Evolutionary conservation across 2,888 invertebrate genomes (phyloP), one percentile per base, ranked within the genome.

Genomic region (Theodoxus fluviatilis): DNA sequence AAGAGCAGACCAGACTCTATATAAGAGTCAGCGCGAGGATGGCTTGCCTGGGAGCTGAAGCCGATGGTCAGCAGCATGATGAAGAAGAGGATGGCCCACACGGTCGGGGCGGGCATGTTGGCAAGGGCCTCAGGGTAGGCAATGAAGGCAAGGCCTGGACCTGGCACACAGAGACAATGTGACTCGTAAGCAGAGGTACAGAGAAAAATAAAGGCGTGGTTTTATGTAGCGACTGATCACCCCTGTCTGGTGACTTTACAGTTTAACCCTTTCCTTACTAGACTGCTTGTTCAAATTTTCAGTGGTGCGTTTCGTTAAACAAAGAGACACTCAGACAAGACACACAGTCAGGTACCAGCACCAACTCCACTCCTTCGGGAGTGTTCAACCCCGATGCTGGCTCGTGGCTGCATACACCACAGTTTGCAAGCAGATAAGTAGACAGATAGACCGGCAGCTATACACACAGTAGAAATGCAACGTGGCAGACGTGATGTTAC

Each of bases 31-130:
- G n/a, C n/a, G n/a, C n/a, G n/a, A n/a, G n/a, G n/a, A n/a, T 52
- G 6, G n/a, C 15, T 70, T 67, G 76, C 79, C 73, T 79, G 76
- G 18, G 78, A 78, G 38, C 79, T 79, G 49, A 80, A 78, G 0
- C 80, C 80, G 18, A 80, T 71, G 22, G 75, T 76, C 22, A 76
- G 70, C 78, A 80, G 76, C 80, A 80, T 80, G 40, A 78, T 74
- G 63, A 80, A 80, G 71, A 80, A 80, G 0, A 79, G 69, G 63
- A 79, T 70, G 7, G 79, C 75, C 77, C 78, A 80, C 3, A 80
- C 67, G n/a, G 78, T 76, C 7, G 80, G 76, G 7, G 71, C 67
- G 37, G 77, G 79, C 79, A 80, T 79, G 35, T 76, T 74, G 3
- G 78, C 69, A 15, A 80, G 74, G 1, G 78, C 80, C 71, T 80